phyloP scores from a whole-genome alignment of 2,113 vertebrate genomes.

The Aphyosemion australe region DNA sequence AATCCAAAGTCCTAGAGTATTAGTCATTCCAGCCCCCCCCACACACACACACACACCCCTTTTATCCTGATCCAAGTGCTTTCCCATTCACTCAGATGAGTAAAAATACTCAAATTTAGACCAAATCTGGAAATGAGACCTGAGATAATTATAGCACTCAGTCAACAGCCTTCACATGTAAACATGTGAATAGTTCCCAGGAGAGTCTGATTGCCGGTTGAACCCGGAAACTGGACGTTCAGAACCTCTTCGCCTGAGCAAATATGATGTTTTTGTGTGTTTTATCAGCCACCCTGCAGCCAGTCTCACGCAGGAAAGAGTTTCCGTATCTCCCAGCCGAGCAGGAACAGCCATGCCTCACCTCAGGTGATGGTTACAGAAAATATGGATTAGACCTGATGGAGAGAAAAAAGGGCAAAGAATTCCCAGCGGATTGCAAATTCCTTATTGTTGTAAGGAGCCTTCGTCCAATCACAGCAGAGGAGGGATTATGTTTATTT shows the following conservation, averaged over 20 bases:
- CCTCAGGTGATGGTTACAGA: conserved; percentile 19
- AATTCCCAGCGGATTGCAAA: neutral
- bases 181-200: conserved; percentile 48
- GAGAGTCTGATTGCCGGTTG: conserved; percentile 10
- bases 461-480: conserved; percentile 27
- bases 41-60: conserved; percentile 34
- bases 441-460: conserved; percentile 34
- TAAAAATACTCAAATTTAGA: conserved; percentile 57
- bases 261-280: conserved; percentile 30
- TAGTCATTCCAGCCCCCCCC: conserved; percentile 36
- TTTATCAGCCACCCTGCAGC: conserved; percentile 33
- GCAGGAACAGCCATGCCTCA: conserved; percentile 4
- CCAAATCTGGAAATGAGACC: conserved; percentile 59
- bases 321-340: conserved; percentile 48
- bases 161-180: conserved; percentile 54
- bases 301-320: conserved; percentile 31
- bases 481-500: conserved; percentile 22
- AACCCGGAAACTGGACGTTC: conserved; percentile 29
- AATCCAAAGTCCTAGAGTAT: conserved; percentile 31
- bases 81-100: conserved; percentile 47
- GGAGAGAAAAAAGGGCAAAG: conserved; percentile 13
- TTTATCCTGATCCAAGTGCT: conserved; percentile 49
- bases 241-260: conserved; percentile 25
- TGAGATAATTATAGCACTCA: conserved; percentile 52
- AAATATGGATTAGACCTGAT: conserved; percentile 46